A percentile compares a stretch with the other conserved stretches of the same genome.
Conservation (phyloP, 2,113 vertebrate species). For the Macquaria ambigua region DNA sequence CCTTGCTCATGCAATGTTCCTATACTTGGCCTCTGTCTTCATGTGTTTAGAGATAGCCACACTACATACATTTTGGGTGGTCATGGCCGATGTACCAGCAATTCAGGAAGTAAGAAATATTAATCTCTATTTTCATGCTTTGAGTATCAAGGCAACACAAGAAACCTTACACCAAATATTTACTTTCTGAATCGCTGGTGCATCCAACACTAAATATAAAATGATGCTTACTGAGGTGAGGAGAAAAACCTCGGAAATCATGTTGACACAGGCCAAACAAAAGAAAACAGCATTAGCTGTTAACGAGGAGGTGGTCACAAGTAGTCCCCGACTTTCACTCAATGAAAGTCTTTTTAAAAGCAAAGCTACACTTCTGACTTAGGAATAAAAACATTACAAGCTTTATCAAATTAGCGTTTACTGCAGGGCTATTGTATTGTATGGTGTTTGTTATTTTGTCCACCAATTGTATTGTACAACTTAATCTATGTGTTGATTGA, state of each 20-base stretch:
- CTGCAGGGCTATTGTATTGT: not conserved
- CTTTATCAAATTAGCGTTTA: not conserved
- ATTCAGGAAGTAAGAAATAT: not conserved
- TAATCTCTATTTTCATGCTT: not conserved
- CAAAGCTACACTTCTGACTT: not conserved
- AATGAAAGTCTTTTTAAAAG: not conserved
- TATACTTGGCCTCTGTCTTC: not conserved
- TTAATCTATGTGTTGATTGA: slow-evolving; percentile 30
- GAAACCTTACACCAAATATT: not conserved
- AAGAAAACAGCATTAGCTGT: not conserved
- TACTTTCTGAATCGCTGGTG: not conserved
- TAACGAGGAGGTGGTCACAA: not conserved
- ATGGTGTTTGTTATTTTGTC: slow-evolving; percentile 24
- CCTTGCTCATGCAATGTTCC: not conserved
- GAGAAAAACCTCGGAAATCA: not conserved
- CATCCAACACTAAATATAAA: not conserved
- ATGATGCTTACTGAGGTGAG: not conserved
- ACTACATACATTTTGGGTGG: not conserved
- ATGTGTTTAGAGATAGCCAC: not conserved
- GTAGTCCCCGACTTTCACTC: not conserved
- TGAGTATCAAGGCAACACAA: not conserved
- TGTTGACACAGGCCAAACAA: not conserved
- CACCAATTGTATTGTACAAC: not conserved
- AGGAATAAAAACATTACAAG: not conserved
- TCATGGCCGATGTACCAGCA: not conserved